These are phyloP conservation scores for Crotalus tigris DNA, from an alignment of 2,113 vertebrate species.

Conservation along the genomic window DNA sequence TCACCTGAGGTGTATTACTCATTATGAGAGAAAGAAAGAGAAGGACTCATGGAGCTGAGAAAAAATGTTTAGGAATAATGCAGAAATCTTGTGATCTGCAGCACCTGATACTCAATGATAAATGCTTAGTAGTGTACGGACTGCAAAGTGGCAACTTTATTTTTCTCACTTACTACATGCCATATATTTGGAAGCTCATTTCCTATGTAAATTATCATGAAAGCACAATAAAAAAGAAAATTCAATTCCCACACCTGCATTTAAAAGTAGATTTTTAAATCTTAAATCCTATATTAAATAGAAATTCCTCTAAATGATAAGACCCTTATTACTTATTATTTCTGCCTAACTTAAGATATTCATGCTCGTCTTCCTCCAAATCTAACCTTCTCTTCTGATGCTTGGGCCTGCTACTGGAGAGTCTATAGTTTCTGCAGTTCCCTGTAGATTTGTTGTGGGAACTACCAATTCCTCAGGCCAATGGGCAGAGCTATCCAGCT, in stretches of 20 bases:
- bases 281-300: background rate
- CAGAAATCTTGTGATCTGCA: background rate
- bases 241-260: background rate
- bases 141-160: background rate
- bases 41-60: background rate
- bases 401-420: slow-evolving; percentile 82
- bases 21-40: background rate
- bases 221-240: background rate
- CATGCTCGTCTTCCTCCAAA: slow-evolving; percentile 42
- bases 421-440: slow-evolving; percentile 68
- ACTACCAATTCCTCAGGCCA: slow-evolving; percentile 75
- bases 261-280: slow-evolving; percentile 29
- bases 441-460: slow-evolving; percentile 65
- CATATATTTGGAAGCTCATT: background rate
- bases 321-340: slow-evolving; percentile 54
- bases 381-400: slow-evolving; percentile 83
- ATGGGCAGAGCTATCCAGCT: slow-evolving; percentile 65
- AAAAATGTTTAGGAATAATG: background rate
- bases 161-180: background rate
- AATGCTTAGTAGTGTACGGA: too few relatives aligned
- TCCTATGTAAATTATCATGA: background rate
- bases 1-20: background rate
- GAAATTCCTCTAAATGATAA: background rate
- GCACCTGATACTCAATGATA: background rate
- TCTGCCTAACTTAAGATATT: slow-evolving; percentile 49